Base-by-base conservation (phyloP, 2,888 invertebrate species). In the Melanophora roralis region DNA sequence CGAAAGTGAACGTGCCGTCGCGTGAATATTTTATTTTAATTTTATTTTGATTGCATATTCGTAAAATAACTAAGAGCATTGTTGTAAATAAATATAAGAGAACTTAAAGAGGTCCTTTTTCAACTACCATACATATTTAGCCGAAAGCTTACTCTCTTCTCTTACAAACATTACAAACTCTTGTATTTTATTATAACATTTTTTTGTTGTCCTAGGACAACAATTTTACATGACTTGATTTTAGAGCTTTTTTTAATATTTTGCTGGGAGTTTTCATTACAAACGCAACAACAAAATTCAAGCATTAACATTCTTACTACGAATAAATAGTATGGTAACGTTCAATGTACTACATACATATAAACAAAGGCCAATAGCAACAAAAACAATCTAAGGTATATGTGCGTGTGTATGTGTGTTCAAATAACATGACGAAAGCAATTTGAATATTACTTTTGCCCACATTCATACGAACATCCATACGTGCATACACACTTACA, bases 131-230 rank as follows among this genome's bases (percentile, higher is more conserved):
- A 14, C 16, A 12, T 1, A 9, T 45, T 45, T 19, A 21, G 5
- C 6, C 12, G 7, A 21, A 11, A 16, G 11, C 9, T 23, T 19
- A 16, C 9, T 12, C 43, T 27, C 14, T 38, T 27, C 6, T 34
- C 23, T 12, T 11, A 34, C 11, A 27, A 5, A 27, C 27, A 5
- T 27, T 27, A 27, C 27, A 5, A 27, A 64, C 51, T 68, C 32
- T 19, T 21, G 49, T n/a, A 5, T 3, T 23, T 53, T 11, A 9
- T n/a, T n/a, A n/a, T n/a, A n/a, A n/a, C n/a, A n/a, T n/a, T n/a
- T n/a, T n/a, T 43, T 34, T 9, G 40, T 68, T 72, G 80, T 80
- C 80, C 80, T 80, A 80, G 80, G 80, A 76, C 76, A 80, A 80
- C 62, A 80, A 68, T 68, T 68, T 71, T 72, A 62, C 43, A 1